Evolutionary conservation across 2,797 vertebrate species (phyloP), one percentile per base, ranked within the genome.

Genomic region (Fratercula arctica): DNA sequence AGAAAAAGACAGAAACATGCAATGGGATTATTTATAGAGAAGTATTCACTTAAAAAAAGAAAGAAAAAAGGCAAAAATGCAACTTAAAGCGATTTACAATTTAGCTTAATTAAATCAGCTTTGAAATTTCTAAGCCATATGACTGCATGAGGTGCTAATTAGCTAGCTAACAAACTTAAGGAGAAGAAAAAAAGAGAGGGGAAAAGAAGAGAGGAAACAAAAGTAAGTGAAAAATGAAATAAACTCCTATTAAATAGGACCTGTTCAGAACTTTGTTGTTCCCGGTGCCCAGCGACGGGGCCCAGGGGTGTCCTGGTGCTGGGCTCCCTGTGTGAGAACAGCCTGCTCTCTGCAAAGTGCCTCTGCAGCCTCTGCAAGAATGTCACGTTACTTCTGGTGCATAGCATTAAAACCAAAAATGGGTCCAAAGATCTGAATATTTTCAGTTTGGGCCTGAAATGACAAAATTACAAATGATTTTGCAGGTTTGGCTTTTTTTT

Each of bases 91-190:
- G 37, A 54, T 93, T 88, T 54, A 37, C 29, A 63, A 51, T 54
- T 90, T 56, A 64, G 76, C 76, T 77, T 76, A 75, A 81, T 97
- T 96, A 96, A 92, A 94, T 53, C 67, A 89, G 39, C 78, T 96
- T 95, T 89, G 67, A 87, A 92, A 90, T 77, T 54, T 82, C 86
- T 72, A 79, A 96, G 29, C 81, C 18, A 13, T 43, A 77, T 51
- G 68, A 66, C 41, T 90, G 61, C 4, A 13, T 60, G 53, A 90
- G 46, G 57, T 87, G 66, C 39, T 60, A 96, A 95, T 88, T 92
- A 89, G 37, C 48, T 74, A 92, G 21, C 46, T 48, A 23, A 85
- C 11, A 82, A 51, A 89, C n/a, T 59, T 82, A 60, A 46, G 67
- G 50, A 76, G 39, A 17, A 23, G 15, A 60, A 66, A 95, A 67